Evolutionary conservation across 2,113 vertebrate genomes (phyloP).

Genomic region (Candoia aspera): DNA sequence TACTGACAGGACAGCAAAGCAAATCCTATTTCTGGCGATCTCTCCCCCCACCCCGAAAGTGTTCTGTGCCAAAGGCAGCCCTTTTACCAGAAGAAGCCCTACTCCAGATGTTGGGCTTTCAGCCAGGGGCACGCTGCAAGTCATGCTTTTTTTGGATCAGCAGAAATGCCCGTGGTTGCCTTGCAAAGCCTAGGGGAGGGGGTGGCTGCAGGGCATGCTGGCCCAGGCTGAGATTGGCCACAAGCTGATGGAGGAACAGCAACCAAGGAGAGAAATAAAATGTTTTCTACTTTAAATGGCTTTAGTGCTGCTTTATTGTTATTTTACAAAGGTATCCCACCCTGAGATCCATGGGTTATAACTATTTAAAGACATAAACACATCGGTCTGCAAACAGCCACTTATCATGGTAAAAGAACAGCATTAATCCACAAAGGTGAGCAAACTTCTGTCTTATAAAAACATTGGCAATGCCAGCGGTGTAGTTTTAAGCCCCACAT

Average conservation of each 20-base stretch:
- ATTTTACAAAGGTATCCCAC: too few relatives aligned
- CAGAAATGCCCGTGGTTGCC: neutral
- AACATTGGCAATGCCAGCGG: neutral
- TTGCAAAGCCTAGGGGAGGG: neutral
- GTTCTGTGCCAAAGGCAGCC: neutral
- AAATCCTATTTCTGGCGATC: neutral
- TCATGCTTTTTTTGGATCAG: neutral
- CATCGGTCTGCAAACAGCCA: neutral
- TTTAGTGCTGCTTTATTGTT: neutral
- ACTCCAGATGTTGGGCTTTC: constrained; percentile 13
- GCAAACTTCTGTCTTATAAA: neutral
- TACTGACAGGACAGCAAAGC: neutral
- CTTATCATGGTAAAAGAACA: neutral
- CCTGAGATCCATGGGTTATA: neutral
- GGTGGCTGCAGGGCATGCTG: neutral
- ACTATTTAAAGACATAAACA: neutral
- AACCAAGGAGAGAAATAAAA: neutral
- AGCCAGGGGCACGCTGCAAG: neutral
- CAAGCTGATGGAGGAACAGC: neutral
- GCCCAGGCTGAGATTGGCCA: neutral
- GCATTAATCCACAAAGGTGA: neutral
- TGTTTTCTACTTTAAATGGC: neutral
- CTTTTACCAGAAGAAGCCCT: neutral
- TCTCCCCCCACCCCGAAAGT: neutral
- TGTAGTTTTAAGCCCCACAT: neutral